Evolutionary conservation across 2,113 vertebrate genomes (phyloP).

Genomic region (Mesitornis unicolor): DNA sequence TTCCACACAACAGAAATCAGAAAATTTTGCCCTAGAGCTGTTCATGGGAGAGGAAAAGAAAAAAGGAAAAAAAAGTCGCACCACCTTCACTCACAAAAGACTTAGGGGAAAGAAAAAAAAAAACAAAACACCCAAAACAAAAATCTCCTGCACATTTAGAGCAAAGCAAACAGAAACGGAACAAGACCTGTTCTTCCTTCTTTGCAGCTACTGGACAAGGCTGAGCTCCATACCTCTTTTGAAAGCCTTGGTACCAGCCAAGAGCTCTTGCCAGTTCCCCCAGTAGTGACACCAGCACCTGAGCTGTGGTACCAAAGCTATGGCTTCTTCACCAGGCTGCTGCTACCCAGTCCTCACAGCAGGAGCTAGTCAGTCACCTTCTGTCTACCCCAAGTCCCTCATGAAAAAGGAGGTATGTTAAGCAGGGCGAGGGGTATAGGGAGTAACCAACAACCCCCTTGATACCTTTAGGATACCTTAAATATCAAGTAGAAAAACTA

Average conservation of each 20-base stretch:
- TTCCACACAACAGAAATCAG: not conserved
- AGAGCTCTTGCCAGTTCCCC: not conserved
- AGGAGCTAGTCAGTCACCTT: too few species aligned
- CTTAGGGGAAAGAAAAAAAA: not conserved
- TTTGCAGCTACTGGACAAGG: not conserved
- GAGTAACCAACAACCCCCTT: not conserved
- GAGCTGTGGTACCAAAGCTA: not conserved
- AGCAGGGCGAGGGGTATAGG: not conserved
- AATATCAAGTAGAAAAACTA: not conserved
- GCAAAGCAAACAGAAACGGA: not conserved
- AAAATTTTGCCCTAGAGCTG: not conserved
- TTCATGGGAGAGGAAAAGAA: not conserved
- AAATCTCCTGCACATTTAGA: not conserved
- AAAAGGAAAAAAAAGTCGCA: not conserved
- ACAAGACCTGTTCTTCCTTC: not conserved
- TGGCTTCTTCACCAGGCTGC: not conserved
- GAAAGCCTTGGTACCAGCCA: accelerated
- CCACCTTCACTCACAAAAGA: not conserved
- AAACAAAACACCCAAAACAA: too few species aligned
- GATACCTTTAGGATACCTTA: not conserved
- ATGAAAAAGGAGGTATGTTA: not conserved
- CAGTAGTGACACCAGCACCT: not conserved
- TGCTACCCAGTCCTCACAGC: not conserved
- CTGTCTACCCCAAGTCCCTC: not conserved
- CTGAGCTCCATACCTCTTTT: accelerated